A percentile compares a stretch with the other conserved stretches of the same genome.
Conservation (phyloP, 64 coral and sea anemone genomes). For the Montipora cactus region DNA sequence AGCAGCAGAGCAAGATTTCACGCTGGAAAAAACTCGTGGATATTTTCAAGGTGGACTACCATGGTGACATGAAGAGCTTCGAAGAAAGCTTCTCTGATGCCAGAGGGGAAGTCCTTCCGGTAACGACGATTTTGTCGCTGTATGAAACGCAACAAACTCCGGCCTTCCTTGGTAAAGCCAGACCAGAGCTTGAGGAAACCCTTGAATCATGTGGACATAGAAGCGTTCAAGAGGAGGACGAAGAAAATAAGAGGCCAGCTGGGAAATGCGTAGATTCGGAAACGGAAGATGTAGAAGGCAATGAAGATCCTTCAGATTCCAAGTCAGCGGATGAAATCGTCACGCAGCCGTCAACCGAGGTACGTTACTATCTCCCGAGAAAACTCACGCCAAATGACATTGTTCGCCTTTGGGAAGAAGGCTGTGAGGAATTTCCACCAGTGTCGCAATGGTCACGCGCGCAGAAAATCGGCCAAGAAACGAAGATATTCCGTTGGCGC, state of each 20-base stretch:
- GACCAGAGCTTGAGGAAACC: conserved; percentile 13
- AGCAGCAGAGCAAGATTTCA: conserved; percentile 96
- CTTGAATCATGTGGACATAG: not conserved
- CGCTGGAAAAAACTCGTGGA: conserved; percentile 98
- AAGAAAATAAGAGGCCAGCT: not conserved
- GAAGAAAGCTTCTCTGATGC: conserved; percentile 87
- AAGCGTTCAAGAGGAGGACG: conserved; percentile 30
- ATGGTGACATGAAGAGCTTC: conserved; percentile 85
- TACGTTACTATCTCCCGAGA: conserved; percentile 88
- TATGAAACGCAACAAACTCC: conserved; percentile 96
- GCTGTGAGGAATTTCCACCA: conserved; percentile 94
- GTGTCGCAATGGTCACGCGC: conserved; percentile 90
- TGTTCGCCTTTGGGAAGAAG: conserved; percentile 93
- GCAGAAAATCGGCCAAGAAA: conserved; percentile 98
- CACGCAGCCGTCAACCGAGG: conserved; percentile 30
- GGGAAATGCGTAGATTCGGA: conserved; percentile 43
- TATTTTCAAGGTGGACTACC: conserved; percentile 89
- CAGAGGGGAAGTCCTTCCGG: conserved; percentile 89
- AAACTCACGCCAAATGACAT: conserved; percentile 96
- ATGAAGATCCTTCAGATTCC: not conserved
- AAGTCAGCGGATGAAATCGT: not conserved
- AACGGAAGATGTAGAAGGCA: conserved; percentile 35
- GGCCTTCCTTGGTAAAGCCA: conserved; percentile 68
- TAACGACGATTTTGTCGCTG: conserved; percentile 96
- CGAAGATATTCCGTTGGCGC: conserved; percentile 99